phyloP scores from a whole-genome alignment of 2,113 vertebrate genomes.

The Poeciliopsis turrubarensis region DNA sequence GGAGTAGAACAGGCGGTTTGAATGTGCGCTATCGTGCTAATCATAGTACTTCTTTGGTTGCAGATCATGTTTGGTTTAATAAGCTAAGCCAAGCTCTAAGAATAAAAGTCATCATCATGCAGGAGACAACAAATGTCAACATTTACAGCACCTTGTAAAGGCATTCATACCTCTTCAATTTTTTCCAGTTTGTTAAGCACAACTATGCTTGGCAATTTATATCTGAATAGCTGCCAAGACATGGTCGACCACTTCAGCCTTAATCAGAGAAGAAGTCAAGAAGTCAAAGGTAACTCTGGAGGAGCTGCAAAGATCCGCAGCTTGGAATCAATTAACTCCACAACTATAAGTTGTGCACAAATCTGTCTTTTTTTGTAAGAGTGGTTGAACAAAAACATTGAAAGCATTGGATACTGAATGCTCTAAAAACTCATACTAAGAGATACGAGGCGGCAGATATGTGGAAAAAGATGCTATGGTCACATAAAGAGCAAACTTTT shows the following conservation, averaged over 20 bases:
- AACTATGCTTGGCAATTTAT: background rate
- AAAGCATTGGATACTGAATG: too few species aligned
- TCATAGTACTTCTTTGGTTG: background rate
- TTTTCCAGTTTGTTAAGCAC: background rate
- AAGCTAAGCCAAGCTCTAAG: background rate
- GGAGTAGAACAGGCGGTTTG: conserved; percentile 30
- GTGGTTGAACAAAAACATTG: too few species aligned
- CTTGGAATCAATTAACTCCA: background rate
- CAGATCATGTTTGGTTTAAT: background rate
- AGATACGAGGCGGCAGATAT: too few species aligned
- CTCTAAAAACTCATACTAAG: too few species aligned
- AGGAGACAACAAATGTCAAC: background rate
- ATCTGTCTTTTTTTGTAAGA: too few species aligned
- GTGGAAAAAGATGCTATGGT: too few species aligned
- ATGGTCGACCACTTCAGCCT: background rate
- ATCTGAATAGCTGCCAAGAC: background rate
- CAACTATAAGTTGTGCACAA: too few species aligned
- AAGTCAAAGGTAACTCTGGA: background rate
- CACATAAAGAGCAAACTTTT: too few species aligned
- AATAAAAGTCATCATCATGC: background rate
- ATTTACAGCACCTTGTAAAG: background rate
- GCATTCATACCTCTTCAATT: background rate
- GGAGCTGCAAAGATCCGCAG: background rate
- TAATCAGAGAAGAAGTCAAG: background rate
- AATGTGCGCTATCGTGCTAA: conserved; percentile 14